Percentiles rank a stretch among this genome's conserved stretches.
Conservation (phyloP, 2,888 invertebrate genomes). For the Pyrrhosoma nymphula region DNA sequence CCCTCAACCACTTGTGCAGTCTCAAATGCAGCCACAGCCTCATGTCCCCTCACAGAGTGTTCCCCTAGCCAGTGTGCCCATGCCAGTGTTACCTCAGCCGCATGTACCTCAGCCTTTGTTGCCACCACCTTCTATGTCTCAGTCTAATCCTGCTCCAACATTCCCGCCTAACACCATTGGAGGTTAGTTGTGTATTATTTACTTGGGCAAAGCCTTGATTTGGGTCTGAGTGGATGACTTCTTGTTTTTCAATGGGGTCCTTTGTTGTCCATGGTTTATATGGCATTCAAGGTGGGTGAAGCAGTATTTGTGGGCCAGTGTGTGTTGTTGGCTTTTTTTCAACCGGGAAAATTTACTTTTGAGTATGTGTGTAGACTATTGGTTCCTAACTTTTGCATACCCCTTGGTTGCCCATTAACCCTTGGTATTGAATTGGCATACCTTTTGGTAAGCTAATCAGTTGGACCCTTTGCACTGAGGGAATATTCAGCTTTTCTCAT, state of each 20-base stretch:
- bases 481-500: too few species aligned
- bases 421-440: too few species aligned
- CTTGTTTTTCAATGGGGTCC: not conserved
- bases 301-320: not conserved
- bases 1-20: not conserved
- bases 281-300: not conserved
- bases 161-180: not conserved
- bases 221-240: not conserved
- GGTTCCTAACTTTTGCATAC: too few species aligned
- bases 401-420: too few species aligned
- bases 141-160: not conserved
- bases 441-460: too few species aligned
- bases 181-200: constrained; percentile 28
- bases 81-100: not conserved
- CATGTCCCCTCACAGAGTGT: not conserved
- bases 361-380: too few species aligned
- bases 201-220: not conserved
- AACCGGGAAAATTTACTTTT: too few species aligned
- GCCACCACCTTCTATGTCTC: not conserved
- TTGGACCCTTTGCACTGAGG: too few species aligned
- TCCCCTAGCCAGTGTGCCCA: not conserved
- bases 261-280: not conserved
- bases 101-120: not conserved
- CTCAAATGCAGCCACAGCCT: not conserved
- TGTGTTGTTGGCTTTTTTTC: too few species aligned